These are phyloP conservation scores for Rhegmatorhina hoffmannsi DNA, from an alignment of 2,113 vertebrate species.

Conservation along the genomic window DNA sequence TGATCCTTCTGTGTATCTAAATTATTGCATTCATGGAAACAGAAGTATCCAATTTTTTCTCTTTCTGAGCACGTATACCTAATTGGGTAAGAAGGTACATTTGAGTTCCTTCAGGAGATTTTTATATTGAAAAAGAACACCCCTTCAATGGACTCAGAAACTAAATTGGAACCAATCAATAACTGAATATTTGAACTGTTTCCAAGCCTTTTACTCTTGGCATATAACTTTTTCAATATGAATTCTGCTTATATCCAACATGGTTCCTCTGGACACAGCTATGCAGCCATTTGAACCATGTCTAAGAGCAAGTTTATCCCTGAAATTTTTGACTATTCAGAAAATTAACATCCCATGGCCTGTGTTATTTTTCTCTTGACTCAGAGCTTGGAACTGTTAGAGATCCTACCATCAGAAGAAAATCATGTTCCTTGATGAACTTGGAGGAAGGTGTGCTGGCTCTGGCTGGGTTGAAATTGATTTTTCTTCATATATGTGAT, in stretches of 20 bases:
- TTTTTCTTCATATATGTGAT: no score
- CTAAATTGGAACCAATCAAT: slow-evolving; percentile 20
- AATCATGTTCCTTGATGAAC: neutral
- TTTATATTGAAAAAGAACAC: neutral
- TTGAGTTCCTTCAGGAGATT: neutral
- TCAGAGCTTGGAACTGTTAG: neutral
- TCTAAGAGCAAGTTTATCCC: neutral
- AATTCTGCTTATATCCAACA: neutral
- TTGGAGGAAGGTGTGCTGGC: neutral
- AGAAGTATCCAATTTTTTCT: slow-evolving; percentile 9
- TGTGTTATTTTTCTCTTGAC: neutral
- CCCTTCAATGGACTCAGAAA: neutral
- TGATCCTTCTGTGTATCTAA: neutral
- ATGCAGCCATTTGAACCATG: neutral
- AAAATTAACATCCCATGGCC: neutral
- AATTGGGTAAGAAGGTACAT: neutral
- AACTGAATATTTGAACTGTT: slow-evolving; percentile 33
- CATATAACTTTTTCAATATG: neutral
- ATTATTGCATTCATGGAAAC: neutral
- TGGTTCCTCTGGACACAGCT: neutral
- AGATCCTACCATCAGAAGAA: neutral
- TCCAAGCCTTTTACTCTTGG: slow-evolving; percentile 12
- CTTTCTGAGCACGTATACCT: neutral
- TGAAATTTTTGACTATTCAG: neutral
- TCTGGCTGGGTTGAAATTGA: neutral